A percentile compares a stretch with the other conserved stretches of the same genome.
phyloP scores from a whole-genome alignment of 2,888 invertebrate genomes.

The Ypsolopha scabrella region DNA sequence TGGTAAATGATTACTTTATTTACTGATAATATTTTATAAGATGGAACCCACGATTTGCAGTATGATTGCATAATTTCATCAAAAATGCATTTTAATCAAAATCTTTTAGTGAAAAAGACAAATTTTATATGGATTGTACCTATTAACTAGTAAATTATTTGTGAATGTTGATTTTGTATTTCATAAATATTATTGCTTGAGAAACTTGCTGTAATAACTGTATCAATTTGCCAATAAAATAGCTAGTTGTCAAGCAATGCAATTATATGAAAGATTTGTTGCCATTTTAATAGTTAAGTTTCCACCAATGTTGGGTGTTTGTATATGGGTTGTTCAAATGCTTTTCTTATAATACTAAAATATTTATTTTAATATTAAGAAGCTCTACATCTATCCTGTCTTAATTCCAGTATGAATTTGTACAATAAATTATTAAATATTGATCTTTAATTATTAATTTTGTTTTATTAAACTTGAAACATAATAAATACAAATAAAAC shows the following conservation, averaged over 20 bases:
- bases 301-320: conserved; percentile 39
- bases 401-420: conserved; percentile 63
- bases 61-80: neutral
- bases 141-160: neutral
- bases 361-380: conserved; percentile 44
- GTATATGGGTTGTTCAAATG: conserved; percentile 56
- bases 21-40: too few relatives aligned
- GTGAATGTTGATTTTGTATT: neutral
- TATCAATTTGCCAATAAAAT: neutral
- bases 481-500: conserved; percentile 6
- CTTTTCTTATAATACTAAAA: conserved; percentile 41
- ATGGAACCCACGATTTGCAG: too few relatives aligned
- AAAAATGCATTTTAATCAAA: neutral
- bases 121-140: neutral
- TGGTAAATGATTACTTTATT: too few relatives aligned
- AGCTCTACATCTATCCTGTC: conserved; percentile 48
- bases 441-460: conserved; percentile 33
- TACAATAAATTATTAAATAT: conserved; percentile 57
- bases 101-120: conserved; percentile 3
- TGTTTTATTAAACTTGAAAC: conserved; percentile 21
- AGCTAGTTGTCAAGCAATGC: neutral
- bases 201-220: neutral
- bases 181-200: neutral
- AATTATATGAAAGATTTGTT: conserved; percentile 18
- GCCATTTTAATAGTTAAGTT: conserved; percentile 25